Evolutionary conservation across 2,113 vertebrate genomes (phyloP).

Genomic region (Lichenostomus cassidix): DNA sequence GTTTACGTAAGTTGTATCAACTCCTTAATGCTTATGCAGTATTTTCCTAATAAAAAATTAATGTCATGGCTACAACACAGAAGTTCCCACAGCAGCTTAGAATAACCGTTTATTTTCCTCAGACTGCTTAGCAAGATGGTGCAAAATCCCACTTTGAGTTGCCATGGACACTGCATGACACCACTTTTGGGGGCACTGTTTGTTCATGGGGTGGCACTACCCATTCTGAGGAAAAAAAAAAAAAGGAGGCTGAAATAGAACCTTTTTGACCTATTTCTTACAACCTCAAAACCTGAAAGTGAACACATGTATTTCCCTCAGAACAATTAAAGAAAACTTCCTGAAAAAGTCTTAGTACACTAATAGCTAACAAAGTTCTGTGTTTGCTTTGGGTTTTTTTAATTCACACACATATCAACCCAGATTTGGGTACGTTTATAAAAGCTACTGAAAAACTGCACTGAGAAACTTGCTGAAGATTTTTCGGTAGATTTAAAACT

Average conservation of each 20-base stretch:
- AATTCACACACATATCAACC: not conserved
- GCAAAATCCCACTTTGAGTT: not conserved
- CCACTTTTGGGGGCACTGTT: not conserved
- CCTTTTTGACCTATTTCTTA: not conserved
- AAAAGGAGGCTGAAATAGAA: not conserved
- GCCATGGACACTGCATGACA: not conserved
- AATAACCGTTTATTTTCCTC: not conserved
- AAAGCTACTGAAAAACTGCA: not conserved
- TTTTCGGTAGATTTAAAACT: not conserved
- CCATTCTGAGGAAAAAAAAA: not conserved
- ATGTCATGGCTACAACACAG: not conserved
- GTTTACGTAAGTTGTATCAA: not conserved
- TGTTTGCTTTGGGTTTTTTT: not conserved
- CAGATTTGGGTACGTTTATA: not conserved
- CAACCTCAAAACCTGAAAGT: not conserved
- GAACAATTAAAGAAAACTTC: not conserved
- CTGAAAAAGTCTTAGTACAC: not conserved
- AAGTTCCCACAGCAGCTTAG: not conserved
- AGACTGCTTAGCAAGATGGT: not conserved
- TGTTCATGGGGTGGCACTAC: fast-evolving
- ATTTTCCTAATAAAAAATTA: not conserved
- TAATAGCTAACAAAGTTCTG: not conserved
- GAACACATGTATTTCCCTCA: not conserved
- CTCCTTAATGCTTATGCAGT: not conserved
- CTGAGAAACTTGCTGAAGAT: not conserved